Base-by-base conservation (phyloP, 2,797 vertebrate genomes). In the Myiotriccus ornatus region DNA sequence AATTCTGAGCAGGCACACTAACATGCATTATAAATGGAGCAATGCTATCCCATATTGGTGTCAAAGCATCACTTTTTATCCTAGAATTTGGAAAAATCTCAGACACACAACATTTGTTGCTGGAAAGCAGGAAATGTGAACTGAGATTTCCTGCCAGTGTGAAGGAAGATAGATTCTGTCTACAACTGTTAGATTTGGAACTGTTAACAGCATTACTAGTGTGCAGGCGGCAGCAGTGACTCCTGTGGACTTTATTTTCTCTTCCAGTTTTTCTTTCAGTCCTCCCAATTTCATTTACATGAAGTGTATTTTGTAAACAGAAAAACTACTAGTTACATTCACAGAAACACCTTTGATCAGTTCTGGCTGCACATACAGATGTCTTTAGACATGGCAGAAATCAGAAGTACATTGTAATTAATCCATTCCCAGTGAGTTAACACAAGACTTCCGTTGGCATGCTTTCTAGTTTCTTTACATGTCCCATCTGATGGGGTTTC, bases 41-140 rank as follows among this genome's bases (percentile, higher is more conserved):
- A 71, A 64, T 10, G 10, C 21, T 34, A 18, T 56, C 57, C 43
- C 25, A 19, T 47, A 14, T 0, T 41, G 37, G 15, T 78, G 24
- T 71, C 62, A 92, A 87, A 79, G 39, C 22, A 75, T n/a, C 23
- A 2, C n/a, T 71, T 83, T 94, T 65, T 11, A 43, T 19, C 49
- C 59, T 21, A 75, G 46, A 84, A 71, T 50, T 25, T 60, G 39
- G 43, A 68, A 87, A 80, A 86, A 83, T 43, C 69, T 71, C 82
- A 87, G 56, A 74, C 23, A 46, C 27, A 49, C 7, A 83, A 57
- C 35, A 37, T 70, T 86, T 84, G 55, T 64, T 80, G 79, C 56
- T 60, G n/a, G 53, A 83, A 89, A 85, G 52, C 41, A 71, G 56
- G 82, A 92, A 73, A 73, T 19, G 14, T 28, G 83, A 92, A 68